A percentile compares a stretch with the other conserved stretches of the same genome.
Evolutionary conservation across 1,140 invertebrate species (phyloP).

Genomic region (Battus philenor): DNA sequence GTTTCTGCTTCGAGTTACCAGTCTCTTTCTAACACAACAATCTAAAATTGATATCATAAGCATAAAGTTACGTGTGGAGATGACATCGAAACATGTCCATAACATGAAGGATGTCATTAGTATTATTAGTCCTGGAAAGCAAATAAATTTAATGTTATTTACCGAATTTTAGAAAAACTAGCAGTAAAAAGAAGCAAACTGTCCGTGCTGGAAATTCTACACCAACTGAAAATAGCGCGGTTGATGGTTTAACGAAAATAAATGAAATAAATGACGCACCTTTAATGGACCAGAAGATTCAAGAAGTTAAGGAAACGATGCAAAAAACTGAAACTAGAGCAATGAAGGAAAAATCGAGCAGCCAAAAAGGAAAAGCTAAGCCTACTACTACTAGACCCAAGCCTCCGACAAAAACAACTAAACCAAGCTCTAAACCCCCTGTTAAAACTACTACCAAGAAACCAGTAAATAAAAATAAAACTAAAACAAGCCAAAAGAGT

Average conservation of each 20-base stretch:
- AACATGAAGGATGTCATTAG: no score
- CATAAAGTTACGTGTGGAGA: no score
- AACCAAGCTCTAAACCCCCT: slow-evolving; percentile 54
- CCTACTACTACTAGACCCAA: slow-evolving; percentile 43
- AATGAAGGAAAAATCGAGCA: slow-evolving; percentile 45
- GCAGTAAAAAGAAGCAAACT: slow-evolving; percentile 57
- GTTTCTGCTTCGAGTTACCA: no score
- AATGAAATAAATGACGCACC: slow-evolving; percentile 31
- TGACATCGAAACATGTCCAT: no score
- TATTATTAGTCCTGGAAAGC: no score
- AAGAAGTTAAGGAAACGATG: slow-evolving; percentile 33
- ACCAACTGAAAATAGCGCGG: slow-evolving; percentile 26
- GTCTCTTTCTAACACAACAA: no score
- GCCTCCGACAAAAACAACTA: slow-evolving; percentile 34
- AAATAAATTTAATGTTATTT: no score
- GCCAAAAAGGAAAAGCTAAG: slow-evolving; percentile 40
- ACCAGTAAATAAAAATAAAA: slow-evolving; percentile 65
- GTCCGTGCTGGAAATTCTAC: slow-evolving; percentile 30
- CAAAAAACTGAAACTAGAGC: slow-evolving; percentile 41
- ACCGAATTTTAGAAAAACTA: slow-evolving; percentile 38
- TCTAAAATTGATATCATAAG: no score
- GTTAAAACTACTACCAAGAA: slow-evolving; percentile 56
- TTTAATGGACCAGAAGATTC: slow-evolving; percentile 30
- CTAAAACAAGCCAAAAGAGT: slow-evolving; percentile 69
- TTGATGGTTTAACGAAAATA: slow-evolving; percentile 26